phyloP scores from a whole-genome alignment of 1,140 invertebrate species.

The Penaeus chinensis region DNA sequence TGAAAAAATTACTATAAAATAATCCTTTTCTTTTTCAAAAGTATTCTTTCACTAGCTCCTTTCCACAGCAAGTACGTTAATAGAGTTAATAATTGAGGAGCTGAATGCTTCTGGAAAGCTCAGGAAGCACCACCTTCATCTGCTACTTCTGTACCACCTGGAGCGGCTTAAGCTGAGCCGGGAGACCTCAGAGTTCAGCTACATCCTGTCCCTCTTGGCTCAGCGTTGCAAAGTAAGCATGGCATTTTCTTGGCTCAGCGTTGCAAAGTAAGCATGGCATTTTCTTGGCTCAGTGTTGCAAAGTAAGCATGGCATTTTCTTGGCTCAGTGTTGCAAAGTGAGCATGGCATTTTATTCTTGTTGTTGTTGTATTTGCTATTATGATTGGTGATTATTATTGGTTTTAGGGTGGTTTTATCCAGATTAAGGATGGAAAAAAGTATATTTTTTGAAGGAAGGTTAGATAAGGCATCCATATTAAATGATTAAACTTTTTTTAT shows the following conservation, averaged over 20 bases:
- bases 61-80: slow-evolving; percentile 1
- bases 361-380: no score
- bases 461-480: no score
- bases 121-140: slow-evolving; percentile 15
- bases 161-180: slow-evolving; percentile 2
- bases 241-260: neutral
- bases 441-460: no score
- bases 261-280: neutral
- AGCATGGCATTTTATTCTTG: neutral
- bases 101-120: slow-evolving; percentile 11
- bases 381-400: no score
- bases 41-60: neutral
- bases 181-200: slow-evolving; percentile 8
- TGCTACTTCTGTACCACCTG: slow-evolving; percentile 8
- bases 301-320: neutral
- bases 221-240: slow-evolving; percentile 11
- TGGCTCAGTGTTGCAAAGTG: slow-evolving; percentile 4
- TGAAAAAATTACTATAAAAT: no score
- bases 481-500: no score
- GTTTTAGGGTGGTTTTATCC: no score
- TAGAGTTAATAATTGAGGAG: slow-evolving; percentile 13
- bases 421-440: no score
- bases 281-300: neutral
- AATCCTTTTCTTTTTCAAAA: no score
- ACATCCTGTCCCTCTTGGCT: slow-evolving; percentile 3